These are phyloP conservation scores for Hydriomena furcata DNA, from an alignment of 2,888 invertebrate genomes.

Conservation along the genomic window DNA sequence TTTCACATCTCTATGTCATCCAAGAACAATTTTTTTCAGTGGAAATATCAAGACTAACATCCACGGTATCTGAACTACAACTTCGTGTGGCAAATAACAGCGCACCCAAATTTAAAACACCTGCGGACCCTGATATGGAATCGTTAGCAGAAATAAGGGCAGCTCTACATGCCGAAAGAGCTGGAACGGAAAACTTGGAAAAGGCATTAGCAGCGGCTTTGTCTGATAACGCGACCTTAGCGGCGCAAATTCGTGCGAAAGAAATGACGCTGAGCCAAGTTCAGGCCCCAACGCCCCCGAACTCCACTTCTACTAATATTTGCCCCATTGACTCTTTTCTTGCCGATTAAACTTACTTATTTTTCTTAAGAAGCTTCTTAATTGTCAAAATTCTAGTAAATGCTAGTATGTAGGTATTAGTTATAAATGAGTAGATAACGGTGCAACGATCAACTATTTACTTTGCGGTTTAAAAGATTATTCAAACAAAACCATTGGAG, in stretches of 20 bases:
- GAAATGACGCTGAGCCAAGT: slow-evolving; percentile 45
- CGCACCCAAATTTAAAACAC: slow-evolving; percentile 32
- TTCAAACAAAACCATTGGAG: slow-evolving; percentile 22
- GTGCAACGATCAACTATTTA: not conserved
- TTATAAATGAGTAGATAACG: too few species aligned
- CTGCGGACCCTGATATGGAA: slow-evolving; percentile 44
- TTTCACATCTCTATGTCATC: not conserved
- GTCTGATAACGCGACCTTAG: slow-evolving; percentile 62
- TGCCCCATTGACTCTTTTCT: slow-evolving; percentile 69
- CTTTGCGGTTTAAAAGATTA: not conserved
- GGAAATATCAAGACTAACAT: slow-evolving; percentile 60
- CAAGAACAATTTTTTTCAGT: slow-evolving; percentile 45
- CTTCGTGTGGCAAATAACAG: slow-evolving; percentile 39
- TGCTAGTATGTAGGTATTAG: not conserved
- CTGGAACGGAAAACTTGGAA: slow-evolving; percentile 60
- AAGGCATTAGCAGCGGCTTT: slow-evolving; percentile 63
- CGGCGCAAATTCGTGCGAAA: slow-evolving; percentile 49
- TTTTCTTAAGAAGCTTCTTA: too few species aligned
- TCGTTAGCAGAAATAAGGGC: slow-evolving; percentile 55
- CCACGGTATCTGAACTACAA: slow-evolving; percentile 58
- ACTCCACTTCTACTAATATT: slow-evolving; percentile 46
- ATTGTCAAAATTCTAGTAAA: not conserved
- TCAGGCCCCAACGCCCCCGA: slow-evolving; percentile 35
- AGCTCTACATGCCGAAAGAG: slow-evolving; percentile 62
- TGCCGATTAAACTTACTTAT: slow-evolving; percentile 53